phyloP scores from a whole-genome alignment of 2,888 invertebrate genomes.

The Hydropsyche betteni region DNA sequence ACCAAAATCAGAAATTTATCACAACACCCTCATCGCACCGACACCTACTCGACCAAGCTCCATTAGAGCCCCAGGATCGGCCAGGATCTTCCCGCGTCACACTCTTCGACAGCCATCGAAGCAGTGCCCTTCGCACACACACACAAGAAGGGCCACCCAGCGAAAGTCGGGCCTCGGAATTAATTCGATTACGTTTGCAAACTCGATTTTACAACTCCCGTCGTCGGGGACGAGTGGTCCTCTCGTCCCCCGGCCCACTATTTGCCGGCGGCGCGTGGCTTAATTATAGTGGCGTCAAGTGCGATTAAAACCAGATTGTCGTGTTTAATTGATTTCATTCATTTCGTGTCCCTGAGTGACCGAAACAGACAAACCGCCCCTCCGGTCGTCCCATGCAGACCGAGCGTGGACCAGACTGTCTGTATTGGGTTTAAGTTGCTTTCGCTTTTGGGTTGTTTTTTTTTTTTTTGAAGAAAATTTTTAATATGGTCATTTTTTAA shows the following conservation, averaged over 20 bases:
- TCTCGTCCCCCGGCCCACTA: conserved; percentile 3
- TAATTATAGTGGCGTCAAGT: conserved; percentile 49
- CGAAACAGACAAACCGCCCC: conserved; percentile 44
- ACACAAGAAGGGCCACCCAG: neutral
- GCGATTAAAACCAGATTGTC: conserved; percentile 51
- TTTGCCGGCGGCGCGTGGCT: conserved; percentile 38
- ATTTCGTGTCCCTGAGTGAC: conserved; percentile 48
- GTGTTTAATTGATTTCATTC: conserved; percentile 52
- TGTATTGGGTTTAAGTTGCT: too few relatives aligned
- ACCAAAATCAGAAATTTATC: too few relatives aligned
- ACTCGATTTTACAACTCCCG: conserved; percentile 34
- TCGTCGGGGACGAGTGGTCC: neutral
- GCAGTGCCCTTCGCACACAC: too few relatives aligned
- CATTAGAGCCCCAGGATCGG: too few relatives aligned
- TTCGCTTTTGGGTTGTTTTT: too few relatives aligned
- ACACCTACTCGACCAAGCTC: too few relatives aligned
- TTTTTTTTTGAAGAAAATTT: too few relatives aligned
- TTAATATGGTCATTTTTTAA: too few relatives aligned
- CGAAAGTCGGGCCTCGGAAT: conserved; percentile 9
- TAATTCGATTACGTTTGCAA: conserved; percentile 39
- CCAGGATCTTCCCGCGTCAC: too few relatives aligned
- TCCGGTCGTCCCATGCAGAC: neutral
- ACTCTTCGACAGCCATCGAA: too few relatives aligned
- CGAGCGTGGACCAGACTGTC: too few relatives aligned
- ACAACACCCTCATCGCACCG: too few relatives aligned